Base-by-base conservation (phyloP, 2,888 invertebrate species). In the Coenonympha arcania region DNA sequence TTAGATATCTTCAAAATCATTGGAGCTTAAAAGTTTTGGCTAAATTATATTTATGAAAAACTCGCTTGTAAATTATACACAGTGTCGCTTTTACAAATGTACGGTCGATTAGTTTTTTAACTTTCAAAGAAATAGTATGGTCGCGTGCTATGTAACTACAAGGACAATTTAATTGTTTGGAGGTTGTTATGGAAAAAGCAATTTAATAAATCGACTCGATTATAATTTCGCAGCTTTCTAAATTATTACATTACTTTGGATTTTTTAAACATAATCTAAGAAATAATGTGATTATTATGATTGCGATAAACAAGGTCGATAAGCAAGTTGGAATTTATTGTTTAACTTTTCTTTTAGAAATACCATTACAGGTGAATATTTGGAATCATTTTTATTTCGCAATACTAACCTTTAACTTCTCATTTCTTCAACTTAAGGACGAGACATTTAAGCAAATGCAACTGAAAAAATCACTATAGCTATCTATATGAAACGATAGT, bases 131-230 rank as follows among this genome's bases (percentile, higher is more conserved):
- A n/a, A n/a, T n/a, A 43, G 31, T 31, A 8, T 16, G 22, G 40
- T 40, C 39, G 47, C 47, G 47, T 48, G 47, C 47, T 6, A 22
- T n/a, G 39, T 39, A 13, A 22, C 13, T 13, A 48, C 33, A 40
- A 48, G 47, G 33, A 48, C 47, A 40, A 24, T 40, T 48, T 24
- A 40, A 48, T 48, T 48, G 40, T 40, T 33, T 22, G 31, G 22
- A 40, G 40, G 33, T 31, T 11, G 31, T 40, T 43, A 24, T 15
- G 15, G 5, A 24, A 13, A 40, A 40, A 47, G 22, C 40, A 20
- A 45, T 45, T 48, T 40, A 40, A 33, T 48, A 48, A 48, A 48
- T 31, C 13, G 40, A 8, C 24, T 18, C 16, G 20, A 45, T 13
- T 3, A 45, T 37, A 37, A 22, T 22, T 37, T 37, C 22, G 20